Evolutionary conservation across 1,140 invertebrate genomes (phyloP).

Genomic region (Cotesia vestalis): DNA sequence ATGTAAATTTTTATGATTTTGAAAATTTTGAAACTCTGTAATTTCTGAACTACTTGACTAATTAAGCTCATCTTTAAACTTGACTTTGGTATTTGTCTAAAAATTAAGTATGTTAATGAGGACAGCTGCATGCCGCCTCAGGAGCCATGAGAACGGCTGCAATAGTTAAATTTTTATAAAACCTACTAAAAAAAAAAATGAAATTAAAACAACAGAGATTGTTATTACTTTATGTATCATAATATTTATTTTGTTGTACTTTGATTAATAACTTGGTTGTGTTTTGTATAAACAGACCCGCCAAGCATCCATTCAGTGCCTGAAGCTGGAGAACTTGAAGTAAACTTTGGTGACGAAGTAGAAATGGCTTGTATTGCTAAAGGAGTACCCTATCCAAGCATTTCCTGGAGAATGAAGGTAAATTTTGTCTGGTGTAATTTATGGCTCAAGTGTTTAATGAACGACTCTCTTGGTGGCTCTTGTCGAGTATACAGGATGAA

Average conservation of each 20-base stretch:
- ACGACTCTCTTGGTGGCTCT: conserved; percentile 12
- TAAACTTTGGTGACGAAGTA: conserved; percentile 75
- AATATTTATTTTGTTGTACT: background rate
- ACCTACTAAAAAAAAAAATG: too few relatives aligned
- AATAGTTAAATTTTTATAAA: too few relatives aligned
- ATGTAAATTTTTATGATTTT: too few relatives aligned
- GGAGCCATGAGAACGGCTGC: too few relatives aligned
- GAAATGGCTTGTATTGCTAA: conserved; percentile 73
- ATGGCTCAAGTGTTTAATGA: conserved; percentile 21
- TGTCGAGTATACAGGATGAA: conserved; percentile 65
- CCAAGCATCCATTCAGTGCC: conserved; percentile 75
- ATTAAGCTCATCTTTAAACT: too few relatives aligned
- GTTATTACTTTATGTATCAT: background rate
- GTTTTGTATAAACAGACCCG: conserved; percentile 65
- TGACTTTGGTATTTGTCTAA: too few relatives aligned
- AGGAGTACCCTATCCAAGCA: conserved; percentile 74
- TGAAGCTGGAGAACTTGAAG: conserved; percentile 73
- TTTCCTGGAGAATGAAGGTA: conserved; percentile 77
- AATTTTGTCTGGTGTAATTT: conserved; percentile 37
- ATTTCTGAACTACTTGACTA: too few relatives aligned
- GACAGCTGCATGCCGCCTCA: too few relatives aligned
- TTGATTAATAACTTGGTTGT: too few relatives aligned
- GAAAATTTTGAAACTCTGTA: too few relatives aligned
- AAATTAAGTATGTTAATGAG: too few relatives aligned
- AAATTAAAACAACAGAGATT: too few relatives aligned